A percentile compares a stretch with the other conserved stretches of the same genome.
phyloP scores from a whole-genome alignment of 2,888 invertebrate species.

The Melanostoma mellinum region DNA sequence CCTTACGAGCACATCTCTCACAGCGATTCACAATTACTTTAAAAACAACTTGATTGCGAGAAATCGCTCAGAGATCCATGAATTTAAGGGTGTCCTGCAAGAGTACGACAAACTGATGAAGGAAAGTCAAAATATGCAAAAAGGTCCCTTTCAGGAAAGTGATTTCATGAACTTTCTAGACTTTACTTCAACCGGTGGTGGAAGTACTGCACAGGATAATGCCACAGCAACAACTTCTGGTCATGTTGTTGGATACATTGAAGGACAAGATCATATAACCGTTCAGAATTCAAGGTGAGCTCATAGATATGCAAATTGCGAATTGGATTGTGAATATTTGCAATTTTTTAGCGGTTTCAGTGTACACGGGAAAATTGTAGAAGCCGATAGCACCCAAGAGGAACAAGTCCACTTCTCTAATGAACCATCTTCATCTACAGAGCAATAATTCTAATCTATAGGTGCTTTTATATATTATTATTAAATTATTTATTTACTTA shows the following conservation, averaged over 20 bases:
- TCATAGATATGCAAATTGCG: background rate
- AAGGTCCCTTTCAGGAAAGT: conserved; percentile 78
- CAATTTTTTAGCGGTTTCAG: conserved; percentile 41
- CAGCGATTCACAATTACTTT: conserved; percentile 80
- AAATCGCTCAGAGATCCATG: conserved; percentile 79
- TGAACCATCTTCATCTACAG: conserved; percentile 47
- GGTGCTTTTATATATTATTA: too few species aligned
- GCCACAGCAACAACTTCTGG: conserved; percentile 56
- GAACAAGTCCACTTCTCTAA: conserved; percentile 49
- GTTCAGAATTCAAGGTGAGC: conserved; percentile 59
- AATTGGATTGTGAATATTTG: background rate
- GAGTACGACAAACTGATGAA: conserved; percentile 81
- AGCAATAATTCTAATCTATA: conserved; percentile 10
- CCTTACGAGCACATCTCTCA: conserved; percentile 78
- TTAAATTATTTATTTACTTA: too few species aligned
- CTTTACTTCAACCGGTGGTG: conserved; percentile 74
- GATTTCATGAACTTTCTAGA: conserved; percentile 80
- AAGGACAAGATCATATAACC: conserved; percentile 65
- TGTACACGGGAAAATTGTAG: conserved; percentile 52
- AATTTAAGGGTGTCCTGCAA: conserved; percentile 79
- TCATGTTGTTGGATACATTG: conserved; percentile 63
- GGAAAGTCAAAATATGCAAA: conserved; percentile 81
- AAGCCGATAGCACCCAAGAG: conserved; percentile 63
- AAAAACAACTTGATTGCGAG: conserved; percentile 80
- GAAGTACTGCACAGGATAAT: conserved; percentile 29